Percentiles rank a stretch among this genome's conserved stretches.
These are phyloP conservation scores for Aspidiotus rigidus DNA, from an alignment of 2,888 invertebrate species.

Conservation along the genomic window DNA sequence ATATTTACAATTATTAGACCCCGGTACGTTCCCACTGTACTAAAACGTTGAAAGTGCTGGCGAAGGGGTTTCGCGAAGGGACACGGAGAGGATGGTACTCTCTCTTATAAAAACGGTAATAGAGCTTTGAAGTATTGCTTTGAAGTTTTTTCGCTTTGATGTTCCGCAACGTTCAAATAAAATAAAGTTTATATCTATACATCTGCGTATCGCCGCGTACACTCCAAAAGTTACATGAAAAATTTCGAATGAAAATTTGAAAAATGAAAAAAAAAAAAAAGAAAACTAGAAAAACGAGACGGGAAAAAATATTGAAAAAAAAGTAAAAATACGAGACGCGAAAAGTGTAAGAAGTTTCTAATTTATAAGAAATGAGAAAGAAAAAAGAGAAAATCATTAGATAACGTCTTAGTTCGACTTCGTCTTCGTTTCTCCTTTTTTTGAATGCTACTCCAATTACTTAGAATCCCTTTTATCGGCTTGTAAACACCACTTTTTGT, in stretches of 20 bases:
- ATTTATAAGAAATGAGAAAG: too few species aligned
- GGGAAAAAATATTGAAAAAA: not conserved
- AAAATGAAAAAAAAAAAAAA: constrained; percentile 20
- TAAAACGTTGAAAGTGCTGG: constrained; percentile 10
- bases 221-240: too few species aligned
- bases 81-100: constrained; percentile 1
- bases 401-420: too few species aligned
- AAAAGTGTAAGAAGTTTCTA: not conserved
- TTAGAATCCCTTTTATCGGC: too few species aligned
- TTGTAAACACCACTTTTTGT: too few species aligned
- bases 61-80: constrained; percentile 21
- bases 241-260: not conserved
- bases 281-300: constrained; percentile 10
- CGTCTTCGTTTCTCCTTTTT: not conserved
- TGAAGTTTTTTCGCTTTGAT: constrained; percentile 5
- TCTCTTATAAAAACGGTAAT: constrained; percentile 15
- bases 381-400: too few species aligned
- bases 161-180: not conserved
- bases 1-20: constrained; percentile 30
- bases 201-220: too few species aligned
- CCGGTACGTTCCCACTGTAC: constrained; percentile 18
- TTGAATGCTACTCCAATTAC: too few species aligned
- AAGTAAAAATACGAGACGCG: constrained; percentile 7
- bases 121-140: constrained; percentile 31
- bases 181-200: not conserved